A percentile compares a stretch with the other conserved stretches of the same genome.
Conservation (phyloP, 2,797 vertebrate species). For the Melanotaenia parkinsoni region DNA sequence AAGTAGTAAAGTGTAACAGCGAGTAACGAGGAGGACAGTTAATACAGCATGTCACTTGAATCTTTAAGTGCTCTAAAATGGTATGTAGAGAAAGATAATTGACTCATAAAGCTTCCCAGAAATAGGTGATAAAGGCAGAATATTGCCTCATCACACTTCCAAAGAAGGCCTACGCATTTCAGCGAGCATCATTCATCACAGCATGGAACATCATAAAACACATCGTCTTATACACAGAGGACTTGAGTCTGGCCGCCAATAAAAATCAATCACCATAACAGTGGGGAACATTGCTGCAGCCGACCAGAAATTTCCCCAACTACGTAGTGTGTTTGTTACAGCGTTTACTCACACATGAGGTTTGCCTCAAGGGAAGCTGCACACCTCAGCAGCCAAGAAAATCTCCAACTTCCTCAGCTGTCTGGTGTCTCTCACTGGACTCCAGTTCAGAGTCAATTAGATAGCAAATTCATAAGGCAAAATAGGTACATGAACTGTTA, state of each 20-base stretch:
- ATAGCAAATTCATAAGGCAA: conserved; percentile 40
- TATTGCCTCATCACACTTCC: conserved; percentile 53
- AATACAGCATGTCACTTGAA: conserved; percentile 29
- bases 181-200: conserved; percentile 51
- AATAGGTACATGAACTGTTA: conserved; percentile 17
- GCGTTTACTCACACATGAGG: conserved; percentile 70
- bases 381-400: conserved; percentile 58
- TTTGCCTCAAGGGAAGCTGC: conserved; percentile 51
- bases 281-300: conserved; percentile 62
- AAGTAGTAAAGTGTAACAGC: conserved; percentile 42
- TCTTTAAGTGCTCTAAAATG: conserved; percentile 38
- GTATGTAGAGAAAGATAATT: conserved; percentile 33
- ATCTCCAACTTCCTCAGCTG: conserved; percentile 52
- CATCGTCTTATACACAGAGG: conserved; percentile 15
- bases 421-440: conserved; percentile 40
- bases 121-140: conserved; percentile 55
- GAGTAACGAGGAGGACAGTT: conserved; percentile 30
- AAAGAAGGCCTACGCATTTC: conserved; percentile 52
- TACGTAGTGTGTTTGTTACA: conserved; percentile 48
- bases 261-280: conserved; percentile 63
- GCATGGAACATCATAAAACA: conserved; percentile 58
- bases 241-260: conserved; percentile 39
- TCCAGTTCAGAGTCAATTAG: conserved; percentile 38
- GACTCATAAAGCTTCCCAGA: conserved; percentile 43
- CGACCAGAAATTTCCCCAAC: conserved; percentile 49